These are phyloP conservation scores for Gymnoscelis rufifasciata DNA, from an alignment of 2,888 invertebrate genomes.

Conservation along the genomic window DNA sequence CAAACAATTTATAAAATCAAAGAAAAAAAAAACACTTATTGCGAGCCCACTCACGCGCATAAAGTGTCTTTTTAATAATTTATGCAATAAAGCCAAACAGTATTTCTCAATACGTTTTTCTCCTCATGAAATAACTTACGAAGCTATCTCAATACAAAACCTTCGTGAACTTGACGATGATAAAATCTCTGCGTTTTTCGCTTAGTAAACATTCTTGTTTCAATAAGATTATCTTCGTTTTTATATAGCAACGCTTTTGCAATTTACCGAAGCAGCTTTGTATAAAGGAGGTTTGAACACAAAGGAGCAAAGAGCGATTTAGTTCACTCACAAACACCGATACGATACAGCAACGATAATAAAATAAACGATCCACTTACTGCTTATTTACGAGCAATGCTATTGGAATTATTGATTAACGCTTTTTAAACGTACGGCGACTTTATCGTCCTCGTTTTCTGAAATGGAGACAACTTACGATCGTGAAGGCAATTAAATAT, in stretches of 20 bases:
- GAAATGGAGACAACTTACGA: slow-evolving; percentile 10
- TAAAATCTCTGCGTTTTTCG: slow-evolving; percentile 26
- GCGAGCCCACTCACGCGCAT: too few relatives aligned
- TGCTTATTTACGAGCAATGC: slow-evolving; percentile 18
- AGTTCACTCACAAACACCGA: slow-evolving; percentile 15
- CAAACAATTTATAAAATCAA: too few relatives aligned
- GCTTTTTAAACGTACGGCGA: slow-evolving; percentile 14
- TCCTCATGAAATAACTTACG: slow-evolving; percentile 1
- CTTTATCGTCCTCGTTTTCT: slow-evolving; percentile 11
- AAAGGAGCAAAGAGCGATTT: slow-evolving; percentile 27
- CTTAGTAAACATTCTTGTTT: slow-evolving; percentile 32
- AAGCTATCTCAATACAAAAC: slow-evolving; percentile 7
- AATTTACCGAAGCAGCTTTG: slow-evolving; percentile 32
- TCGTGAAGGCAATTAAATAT: slow-evolving; percentile 4
- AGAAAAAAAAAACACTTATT: too few relatives aligned
- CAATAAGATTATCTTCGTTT: slow-evolving; percentile 38
- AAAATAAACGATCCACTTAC: slow-evolving; percentile 20
- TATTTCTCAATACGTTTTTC: background rate
- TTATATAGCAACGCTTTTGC: slow-evolving; percentile 32
- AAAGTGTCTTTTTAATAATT: too few relatives aligned
- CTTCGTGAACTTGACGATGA: slow-evolving; percentile 20
- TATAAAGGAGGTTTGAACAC: slow-evolving; percentile 28
- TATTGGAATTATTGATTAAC: slow-evolving; percentile 18
- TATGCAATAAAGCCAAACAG: too few relatives aligned
- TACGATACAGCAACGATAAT: slow-evolving; percentile 18